Evolutionary conservation across 2,888 invertebrate genomes (phyloP).

Genomic region (Mesochorus sp.): DNA sequence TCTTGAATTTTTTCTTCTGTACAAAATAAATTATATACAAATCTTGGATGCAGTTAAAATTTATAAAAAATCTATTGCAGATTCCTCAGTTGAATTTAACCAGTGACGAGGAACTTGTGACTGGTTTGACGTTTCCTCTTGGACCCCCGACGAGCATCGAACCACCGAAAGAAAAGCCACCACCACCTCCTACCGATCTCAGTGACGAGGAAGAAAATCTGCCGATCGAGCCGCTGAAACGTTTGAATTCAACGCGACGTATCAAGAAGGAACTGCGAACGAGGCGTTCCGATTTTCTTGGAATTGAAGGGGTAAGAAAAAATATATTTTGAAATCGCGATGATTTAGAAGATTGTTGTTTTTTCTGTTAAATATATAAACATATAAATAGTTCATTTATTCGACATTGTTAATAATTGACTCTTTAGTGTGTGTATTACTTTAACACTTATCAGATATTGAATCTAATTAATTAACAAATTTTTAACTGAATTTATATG

Average conservation of each 20-base stretch:
- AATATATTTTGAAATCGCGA: no score
- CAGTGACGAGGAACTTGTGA: conserved; percentile 78
- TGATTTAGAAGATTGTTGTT: no score
- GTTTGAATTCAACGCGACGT: conserved; percentile 91
- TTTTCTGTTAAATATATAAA: no score
- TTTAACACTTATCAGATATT: no score
- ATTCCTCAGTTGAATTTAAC: conserved; percentile 78
- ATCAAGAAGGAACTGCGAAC: conserved; percentile 93
- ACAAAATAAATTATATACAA: not conserved
- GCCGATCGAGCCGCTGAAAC: conserved; percentile 85
- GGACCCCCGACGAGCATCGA: conserved; percentile 86
- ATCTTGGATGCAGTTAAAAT: not conserved
- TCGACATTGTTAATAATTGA: no score
- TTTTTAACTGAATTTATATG: no score
- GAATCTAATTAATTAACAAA: no score
- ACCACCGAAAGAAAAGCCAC: conserved; percentile 94
- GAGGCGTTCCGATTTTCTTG: conserved; percentile 93
- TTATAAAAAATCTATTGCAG: conserved; percentile 64
- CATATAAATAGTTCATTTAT: no score
- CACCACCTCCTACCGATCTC: conserved; percentile 88
- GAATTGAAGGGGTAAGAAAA: conserved; percentile 88
- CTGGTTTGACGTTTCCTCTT: conserved; percentile 82
- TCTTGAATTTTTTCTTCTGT: conserved; percentile 6
- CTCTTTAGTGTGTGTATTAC: no score
- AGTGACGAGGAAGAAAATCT: conserved; percentile 81